Evolutionary conservation across 2,113 vertebrate genomes (phyloP).

Genomic region (Brachyistius frenatus): DNA sequence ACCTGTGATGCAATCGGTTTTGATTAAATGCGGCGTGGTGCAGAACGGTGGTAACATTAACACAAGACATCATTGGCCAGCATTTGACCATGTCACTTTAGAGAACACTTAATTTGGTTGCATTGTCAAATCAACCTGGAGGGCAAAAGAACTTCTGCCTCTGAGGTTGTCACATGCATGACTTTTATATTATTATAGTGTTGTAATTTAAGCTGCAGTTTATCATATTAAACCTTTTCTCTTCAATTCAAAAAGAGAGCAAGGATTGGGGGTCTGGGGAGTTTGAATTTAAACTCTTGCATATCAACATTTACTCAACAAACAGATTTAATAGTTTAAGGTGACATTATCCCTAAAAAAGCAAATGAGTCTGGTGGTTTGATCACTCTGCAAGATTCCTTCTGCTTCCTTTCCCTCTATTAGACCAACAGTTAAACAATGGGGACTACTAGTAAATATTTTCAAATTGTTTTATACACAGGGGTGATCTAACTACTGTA

Average conservation of each 20-base stretch:
- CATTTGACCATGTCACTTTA: not conserved
- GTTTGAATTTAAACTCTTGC: not conserved
- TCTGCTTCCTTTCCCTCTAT: too few relatives aligned
- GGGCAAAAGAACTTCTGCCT: not conserved
- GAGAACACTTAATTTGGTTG: constrained; percentile 15
- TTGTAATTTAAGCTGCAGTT: constrained; percentile 6
- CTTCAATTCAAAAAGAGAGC: not conserved
- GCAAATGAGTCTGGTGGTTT: too few relatives aligned
- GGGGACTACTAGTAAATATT: too few relatives aligned
- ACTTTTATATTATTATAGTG: too few relatives aligned
- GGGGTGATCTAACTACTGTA: too few relatives aligned
- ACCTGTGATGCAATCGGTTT: not conserved
- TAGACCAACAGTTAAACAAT: too few relatives aligned
- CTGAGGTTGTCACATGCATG: not conserved
- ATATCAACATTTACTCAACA: not conserved
- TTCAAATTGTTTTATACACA: too few relatives aligned
- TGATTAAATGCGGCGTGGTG: constrained; percentile 20
- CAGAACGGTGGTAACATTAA: not conserved
- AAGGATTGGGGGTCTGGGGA: not conserved
- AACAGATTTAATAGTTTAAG: too few relatives aligned
- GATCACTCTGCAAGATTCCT: too few relatives aligned
- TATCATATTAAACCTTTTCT: not conserved
- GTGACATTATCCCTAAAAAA: too few relatives aligned
- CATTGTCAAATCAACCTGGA: constrained; percentile 4
- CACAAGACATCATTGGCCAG: constrained; percentile 7